Evolutionary conservation across 2,888 invertebrate genomes (phyloP), one percentile per base, ranked within the genome.

Genomic region (Carabus problematicus): DNA sequence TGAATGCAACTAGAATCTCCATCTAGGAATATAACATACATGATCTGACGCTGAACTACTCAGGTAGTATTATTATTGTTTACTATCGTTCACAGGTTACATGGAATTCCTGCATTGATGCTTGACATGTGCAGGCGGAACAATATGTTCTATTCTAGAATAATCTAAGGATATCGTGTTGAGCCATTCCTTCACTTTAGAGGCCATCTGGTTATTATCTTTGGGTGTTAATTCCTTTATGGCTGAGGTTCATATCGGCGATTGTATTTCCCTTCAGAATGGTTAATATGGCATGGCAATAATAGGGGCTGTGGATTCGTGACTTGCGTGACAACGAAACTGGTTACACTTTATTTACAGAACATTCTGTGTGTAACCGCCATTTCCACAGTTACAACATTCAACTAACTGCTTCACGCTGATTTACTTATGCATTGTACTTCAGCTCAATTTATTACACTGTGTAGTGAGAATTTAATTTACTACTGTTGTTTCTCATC

Each of bases 261-360:
- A 49, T 49, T 49, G 49, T 49, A 14, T 49, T 49, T 14, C 49
- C 49, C 9, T 49, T 8, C 16, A 7, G 18, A 18, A 8, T 2
- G 18, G 18, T 16, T 49, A 49, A 49, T 49, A 49, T 18, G 49
- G 8, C 12, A 14, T 11, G 29, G 29, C 2, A 29, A 29, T 29
- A 29, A 29, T 29, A 29, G 29, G 29, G 3, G 29, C 2, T 49
- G 12, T 14, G 7, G 14, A 1, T 49, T 49, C 49, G 49, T 49
- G 49, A 49, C 49, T 12, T 49, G 49, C 49, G 49, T 49, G 49
- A 49, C 49, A 49, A 18, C 14, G n/a, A 49, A 49, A 49, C 18
- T 12, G 49, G 49, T 9, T 49, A 9, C 49, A 49, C 18, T 49
- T 16, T 49, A 18, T 49, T 49, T 49, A 49, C 49, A 49, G 49